Percentiles rank a stretch among this genome's conserved stretches.
phyloP scores from a whole-genome alignment of 2,888 invertebrate genomes.

The Podotricha telesiphe region DNA sequence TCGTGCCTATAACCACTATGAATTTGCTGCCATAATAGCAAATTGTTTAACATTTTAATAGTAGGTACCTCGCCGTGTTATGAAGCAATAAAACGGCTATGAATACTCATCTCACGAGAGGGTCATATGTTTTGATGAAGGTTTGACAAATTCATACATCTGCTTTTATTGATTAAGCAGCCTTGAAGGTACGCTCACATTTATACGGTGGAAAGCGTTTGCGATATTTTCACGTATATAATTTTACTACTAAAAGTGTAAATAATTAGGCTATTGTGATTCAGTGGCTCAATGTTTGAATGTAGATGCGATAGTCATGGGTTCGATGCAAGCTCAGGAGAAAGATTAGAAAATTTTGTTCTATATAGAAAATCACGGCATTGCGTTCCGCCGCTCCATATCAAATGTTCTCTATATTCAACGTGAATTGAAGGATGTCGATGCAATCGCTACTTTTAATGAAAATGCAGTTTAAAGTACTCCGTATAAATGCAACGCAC shows the following conservation, averaged over 20 bases:
- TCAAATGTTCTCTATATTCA: too few species aligned
- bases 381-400: too few species aligned
- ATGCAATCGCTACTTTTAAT: too few species aligned
- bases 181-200: constrained; percentile 1
- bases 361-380: too few species aligned
- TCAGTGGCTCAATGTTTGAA: not conserved
- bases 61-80: not conserved
- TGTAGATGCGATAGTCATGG: not conserved
- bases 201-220: not conserved
- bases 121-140: constrained; percentile 30
- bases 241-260: not conserved
- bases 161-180: constrained; percentile 18
- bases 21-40: not conserved
- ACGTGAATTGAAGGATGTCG: too few species aligned
- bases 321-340: not conserved
- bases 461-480: too few species aligned
- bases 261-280: not conserved
- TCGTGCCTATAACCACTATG: not conserved
- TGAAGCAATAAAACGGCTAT: constrained; percentile 8
- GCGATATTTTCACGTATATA: not conserved
- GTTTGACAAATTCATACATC: constrained; percentile 35
- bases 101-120: not conserved
- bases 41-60: not conserved
- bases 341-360: not conserved
- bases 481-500: too few species aligned